Evolutionary conservation across 2,797 vertebrate species (phyloP).

Genomic region (Ctenochaetus hawaiiensis): DNA sequence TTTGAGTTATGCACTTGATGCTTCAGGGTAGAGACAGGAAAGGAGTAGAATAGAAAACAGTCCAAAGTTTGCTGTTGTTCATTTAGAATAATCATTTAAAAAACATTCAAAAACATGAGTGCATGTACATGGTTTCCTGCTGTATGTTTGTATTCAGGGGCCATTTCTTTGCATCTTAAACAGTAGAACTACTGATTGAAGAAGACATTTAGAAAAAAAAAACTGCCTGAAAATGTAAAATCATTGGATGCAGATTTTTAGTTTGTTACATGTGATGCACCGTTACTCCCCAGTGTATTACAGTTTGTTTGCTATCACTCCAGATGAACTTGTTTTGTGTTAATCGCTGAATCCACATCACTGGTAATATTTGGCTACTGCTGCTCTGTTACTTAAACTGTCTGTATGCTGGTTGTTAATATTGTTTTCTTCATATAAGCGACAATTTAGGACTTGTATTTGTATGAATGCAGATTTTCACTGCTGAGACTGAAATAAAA

Average conservation of each 20-base stretch:
- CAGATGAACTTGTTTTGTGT: constrained; percentile 48
- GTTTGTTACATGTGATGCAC: constrained; percentile 25
- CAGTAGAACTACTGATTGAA: constrained; percentile 43
- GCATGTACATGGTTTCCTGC: constrained; percentile 60
- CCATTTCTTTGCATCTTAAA: constrained; percentile 38
- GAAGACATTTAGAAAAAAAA: constrained; percentile 8
- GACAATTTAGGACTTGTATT: constrained; percentile 59
- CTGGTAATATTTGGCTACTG: constrained; percentile 51
- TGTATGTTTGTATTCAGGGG: constrained; percentile 45
- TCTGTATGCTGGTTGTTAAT: constrained; percentile 41
- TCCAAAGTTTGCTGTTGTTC: constrained; percentile 42
- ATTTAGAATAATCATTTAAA: constrained; percentile 26
- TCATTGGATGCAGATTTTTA: constrained; percentile 8
- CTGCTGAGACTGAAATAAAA: constrained; percentile 76
- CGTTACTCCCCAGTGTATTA: constrained; percentile 21
- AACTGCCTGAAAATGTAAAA: constrained; percentile 43
- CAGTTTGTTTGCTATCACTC: constrained; percentile 29
- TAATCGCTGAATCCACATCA: constrained; percentile 49
- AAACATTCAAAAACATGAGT: constrained; percentile 34
- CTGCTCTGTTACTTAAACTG: constrained; percentile 44
- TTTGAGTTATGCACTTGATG: constrained; percentile 48
- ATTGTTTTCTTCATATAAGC: constrained; percentile 43
- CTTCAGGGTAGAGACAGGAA: constrained; percentile 40
- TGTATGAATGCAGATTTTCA: constrained; percentile 75
- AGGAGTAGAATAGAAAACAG: constrained; percentile 35